phyloP scores from a whole-genome alignment of 2,797 vertebrate genomes.

The Acrocephalus scirpaceus region DNA sequence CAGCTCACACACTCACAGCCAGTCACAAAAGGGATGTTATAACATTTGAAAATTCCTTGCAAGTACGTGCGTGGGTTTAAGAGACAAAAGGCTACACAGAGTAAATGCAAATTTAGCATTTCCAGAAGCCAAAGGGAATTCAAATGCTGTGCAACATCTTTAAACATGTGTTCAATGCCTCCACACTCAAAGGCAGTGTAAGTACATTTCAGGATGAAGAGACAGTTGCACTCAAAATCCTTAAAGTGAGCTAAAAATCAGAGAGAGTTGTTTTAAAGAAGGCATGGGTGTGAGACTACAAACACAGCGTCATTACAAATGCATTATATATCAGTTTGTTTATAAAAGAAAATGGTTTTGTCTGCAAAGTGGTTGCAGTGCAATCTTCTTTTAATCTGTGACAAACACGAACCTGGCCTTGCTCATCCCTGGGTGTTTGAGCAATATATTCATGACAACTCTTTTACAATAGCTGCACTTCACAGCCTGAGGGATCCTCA shows the following conservation, averaged over 20 bases:
- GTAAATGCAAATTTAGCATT: background rate
- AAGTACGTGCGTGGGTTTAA: background rate
- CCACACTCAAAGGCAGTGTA: background rate
- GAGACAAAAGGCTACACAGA: background rate
- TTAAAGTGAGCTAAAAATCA: background rate
- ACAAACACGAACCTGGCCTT: background rate
- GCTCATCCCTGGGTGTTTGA: background rate
- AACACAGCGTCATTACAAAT: background rate
- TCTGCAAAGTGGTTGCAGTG: background rate
- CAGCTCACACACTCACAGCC: background rate
- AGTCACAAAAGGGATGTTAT: background rate
- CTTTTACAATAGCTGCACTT: accelerated
- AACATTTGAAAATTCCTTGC: background rate
- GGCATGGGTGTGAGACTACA: background rate
- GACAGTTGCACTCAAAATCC: background rate
- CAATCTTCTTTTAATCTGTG: background rate
- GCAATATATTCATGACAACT: background rate
- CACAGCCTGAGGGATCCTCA: background rate
- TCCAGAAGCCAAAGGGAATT: background rate
- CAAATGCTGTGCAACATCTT: background rate
- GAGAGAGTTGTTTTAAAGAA: background rate
- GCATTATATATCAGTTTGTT: background rate
- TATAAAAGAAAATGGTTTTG: background rate
- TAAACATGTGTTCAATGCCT: accelerated
- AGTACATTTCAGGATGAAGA: accelerated